These are phyloP conservation scores for Aricia artaxerxes DNA, from an alignment of 2,888 invertebrate species.

Conservation along the genomic window DNA sequence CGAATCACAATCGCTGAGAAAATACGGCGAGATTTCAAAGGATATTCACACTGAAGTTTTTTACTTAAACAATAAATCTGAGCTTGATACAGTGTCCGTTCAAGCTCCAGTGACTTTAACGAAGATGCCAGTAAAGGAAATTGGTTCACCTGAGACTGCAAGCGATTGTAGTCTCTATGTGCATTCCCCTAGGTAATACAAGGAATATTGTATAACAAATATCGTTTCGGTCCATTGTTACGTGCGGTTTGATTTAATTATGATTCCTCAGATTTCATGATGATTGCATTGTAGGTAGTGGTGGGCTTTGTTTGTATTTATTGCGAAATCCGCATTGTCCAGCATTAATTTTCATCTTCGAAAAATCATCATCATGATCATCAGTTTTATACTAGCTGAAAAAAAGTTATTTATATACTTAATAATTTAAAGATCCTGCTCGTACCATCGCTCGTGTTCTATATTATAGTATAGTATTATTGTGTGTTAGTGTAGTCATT, in stretches of 20 bases:
- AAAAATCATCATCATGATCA: neutral
- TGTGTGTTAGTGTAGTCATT: no score
- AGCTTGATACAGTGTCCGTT: constrained; percentile 43
- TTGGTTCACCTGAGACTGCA: constrained; percentile 42
- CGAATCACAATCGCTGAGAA: constrained; percentile 10
- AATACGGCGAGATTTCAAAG: constrained; percentile 18
- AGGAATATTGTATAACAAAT: constrained; percentile 34
- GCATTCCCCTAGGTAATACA: constrained; percentile 31
- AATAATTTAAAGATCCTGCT: no score
- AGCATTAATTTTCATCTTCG: neutral
- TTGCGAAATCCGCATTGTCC: neutral
- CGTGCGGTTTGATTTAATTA: constrained; percentile 33
- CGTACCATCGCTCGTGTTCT: no score
- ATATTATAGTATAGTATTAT: no score
- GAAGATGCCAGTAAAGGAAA: constrained; percentile 40
- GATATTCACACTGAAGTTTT: constrained; percentile 28
- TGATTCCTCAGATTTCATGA: constrained; percentile 33
- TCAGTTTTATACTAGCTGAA: neutral
- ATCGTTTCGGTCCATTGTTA: constrained; percentile 36
- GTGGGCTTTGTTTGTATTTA: constrained; percentile 9
- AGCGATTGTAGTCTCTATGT: constrained; percentile 37
- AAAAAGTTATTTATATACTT: neutral
- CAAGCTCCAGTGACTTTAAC: constrained; percentile 46
- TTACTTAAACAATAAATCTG: constrained; percentile 35
- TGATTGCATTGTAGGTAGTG: constrained; percentile 22